These are phyloP conservation scores for Cenopis cana DNA, from an alignment of 2,888 invertebrate species.

Conservation along the genomic window DNA sequence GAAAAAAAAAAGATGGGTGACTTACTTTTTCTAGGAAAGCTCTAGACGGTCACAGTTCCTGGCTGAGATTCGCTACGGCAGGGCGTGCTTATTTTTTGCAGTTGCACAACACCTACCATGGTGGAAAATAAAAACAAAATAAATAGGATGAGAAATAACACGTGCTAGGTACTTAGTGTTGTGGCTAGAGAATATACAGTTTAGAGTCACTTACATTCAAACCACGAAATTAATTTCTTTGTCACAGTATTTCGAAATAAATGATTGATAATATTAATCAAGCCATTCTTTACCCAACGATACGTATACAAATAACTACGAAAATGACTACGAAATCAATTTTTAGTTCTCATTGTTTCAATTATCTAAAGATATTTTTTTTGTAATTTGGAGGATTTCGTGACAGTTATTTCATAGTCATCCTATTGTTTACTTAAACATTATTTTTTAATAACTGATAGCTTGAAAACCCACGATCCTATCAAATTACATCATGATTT, in stretches of 20 bases:
- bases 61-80: slow-evolving; percentile 54
- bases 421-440: slow-evolving; percentile 7
- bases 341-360: background rate
- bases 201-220: background rate
- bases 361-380: background rate
- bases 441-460: no score
- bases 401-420: slow-evolving; percentile 16
- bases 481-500: no score
- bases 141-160: slow-evolving; percentile 57
- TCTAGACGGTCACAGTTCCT: slow-evolving; percentile 52
- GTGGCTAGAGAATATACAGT: slow-evolving; percentile 9
- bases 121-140: slow-evolving; percentile 64
- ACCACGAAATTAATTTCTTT: background rate
- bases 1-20: slow-evolving; percentile 46
- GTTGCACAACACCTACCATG: slow-evolving; percentile 83
- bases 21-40: slow-evolving; percentile 57
- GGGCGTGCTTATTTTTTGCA: slow-evolving; percentile 70
- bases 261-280: background rate
- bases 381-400: background rate
- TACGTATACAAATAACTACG: slow-evolving; percentile 5
- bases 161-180: slow-evolving; percentile 43
- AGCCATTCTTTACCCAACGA: slow-evolving; percentile 17
- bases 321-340: background rate
- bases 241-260: background rate
- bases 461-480: no score